phyloP scores from a whole-genome alignment of 1,140 invertebrate genomes.

The Aphelinus certus region DNA sequence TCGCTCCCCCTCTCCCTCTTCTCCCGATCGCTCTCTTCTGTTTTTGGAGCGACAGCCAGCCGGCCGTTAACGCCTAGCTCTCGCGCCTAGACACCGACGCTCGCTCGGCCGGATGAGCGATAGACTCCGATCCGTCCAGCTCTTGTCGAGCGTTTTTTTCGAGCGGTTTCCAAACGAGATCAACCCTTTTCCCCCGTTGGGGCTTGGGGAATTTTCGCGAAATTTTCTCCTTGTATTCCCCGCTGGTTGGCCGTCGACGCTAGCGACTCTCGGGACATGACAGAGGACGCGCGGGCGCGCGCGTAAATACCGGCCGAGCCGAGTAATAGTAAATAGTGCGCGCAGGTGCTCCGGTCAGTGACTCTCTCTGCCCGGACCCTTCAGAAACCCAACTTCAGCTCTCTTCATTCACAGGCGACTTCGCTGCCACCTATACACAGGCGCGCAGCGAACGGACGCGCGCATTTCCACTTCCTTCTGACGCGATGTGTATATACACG shows the following conservation, averaged over 20 bases:
- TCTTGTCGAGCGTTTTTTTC: background rate
- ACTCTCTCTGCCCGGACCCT: slow-evolving; percentile 48
- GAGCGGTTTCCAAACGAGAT: too few relatives aligned
- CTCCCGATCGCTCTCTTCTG: background rate
- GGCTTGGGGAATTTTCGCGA: background rate
- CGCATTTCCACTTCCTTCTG: background rate
- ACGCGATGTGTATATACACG: background rate
- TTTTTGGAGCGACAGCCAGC: background rate
- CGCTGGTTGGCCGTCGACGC: too few relatives aligned
- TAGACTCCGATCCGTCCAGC: background rate
- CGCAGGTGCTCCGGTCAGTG: slow-evolving; percentile 47
- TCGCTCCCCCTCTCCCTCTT: background rate
- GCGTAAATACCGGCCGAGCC: too few relatives aligned
- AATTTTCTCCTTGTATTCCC: background rate
- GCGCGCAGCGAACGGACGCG: slow-evolving; percentile 28
- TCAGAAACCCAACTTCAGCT: slow-evolving; percentile 31
- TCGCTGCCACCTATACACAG: slow-evolving; percentile 46
- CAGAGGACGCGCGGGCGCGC: too few relatives aligned
- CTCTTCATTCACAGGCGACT: slow-evolving; percentile 39
- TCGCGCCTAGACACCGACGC: too few relatives aligned
- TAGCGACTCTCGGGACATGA: too few relatives aligned
- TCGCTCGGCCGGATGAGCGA: too few relatives aligned
- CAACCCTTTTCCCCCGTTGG: background rate
- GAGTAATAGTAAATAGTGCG: background rate
- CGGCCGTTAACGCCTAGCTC: background rate